Evolutionary conservation across 2,888 invertebrate species (phyloP).

Genomic region (Pimpla rufipes): DNA sequence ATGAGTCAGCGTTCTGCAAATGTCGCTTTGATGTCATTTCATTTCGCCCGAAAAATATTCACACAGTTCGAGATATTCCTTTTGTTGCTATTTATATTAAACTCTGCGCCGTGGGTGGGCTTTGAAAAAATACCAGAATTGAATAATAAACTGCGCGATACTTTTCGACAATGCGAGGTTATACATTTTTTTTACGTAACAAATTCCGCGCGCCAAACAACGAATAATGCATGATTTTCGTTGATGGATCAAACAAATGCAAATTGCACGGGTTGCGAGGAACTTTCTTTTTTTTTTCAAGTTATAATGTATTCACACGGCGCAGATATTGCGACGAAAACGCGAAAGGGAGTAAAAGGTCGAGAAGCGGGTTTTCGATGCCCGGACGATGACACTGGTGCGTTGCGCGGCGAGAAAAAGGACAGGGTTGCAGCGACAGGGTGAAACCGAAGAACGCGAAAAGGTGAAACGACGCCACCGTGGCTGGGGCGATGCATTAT

Average conservation of each 20-base stretch:
- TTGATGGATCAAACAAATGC: not conserved
- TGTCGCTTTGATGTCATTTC: no score
- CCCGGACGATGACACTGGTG: not conserved
- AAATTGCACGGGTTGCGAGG: not conserved
- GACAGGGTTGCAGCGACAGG: not conserved
- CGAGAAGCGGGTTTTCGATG: not conserved
- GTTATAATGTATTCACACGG: not conserved
- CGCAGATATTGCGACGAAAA: not conserved
- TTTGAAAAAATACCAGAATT: not conserved
- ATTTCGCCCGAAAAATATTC: no score
- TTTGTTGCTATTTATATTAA: no score
- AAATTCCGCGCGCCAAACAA: not conserved
- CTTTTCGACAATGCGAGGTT: not conserved
- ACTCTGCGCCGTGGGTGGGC: no score
- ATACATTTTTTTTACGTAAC: not conserved
- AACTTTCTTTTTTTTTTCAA: not conserved
- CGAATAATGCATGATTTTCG: not conserved
- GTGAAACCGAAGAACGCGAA: not conserved
- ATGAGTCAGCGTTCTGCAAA: not conserved
- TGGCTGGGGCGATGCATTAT: slow-evolving; percentile 55
- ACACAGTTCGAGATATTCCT: no score
- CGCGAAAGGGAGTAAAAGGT: not conserved
- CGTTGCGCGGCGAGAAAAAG: not conserved
- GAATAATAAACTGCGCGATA: not conserved
- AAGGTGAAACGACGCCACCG: slow-evolving; percentile 12